Evolutionary conservation across 2,888 invertebrate genomes (phyloP), one percentile per base, ranked within the genome.

Genomic region (Paralinhomoeus sp.): DNA sequence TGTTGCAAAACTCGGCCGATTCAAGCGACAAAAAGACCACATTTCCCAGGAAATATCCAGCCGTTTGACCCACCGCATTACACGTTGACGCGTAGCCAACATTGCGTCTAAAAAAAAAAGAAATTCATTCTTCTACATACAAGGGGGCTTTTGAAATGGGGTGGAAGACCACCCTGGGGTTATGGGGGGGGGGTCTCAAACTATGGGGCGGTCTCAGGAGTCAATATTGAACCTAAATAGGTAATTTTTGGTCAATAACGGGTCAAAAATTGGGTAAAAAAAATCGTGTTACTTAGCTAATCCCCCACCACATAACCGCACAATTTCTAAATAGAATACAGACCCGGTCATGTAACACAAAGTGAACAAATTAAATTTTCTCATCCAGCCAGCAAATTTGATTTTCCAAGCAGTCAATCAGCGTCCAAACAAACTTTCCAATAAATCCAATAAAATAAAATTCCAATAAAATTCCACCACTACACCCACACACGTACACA

Each of bases 1-100:
- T 76, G 64, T 97, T 93, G 63, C 89, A 91, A 67, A 99, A 93
- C 55, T 81, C 80, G 24, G 81, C 73, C 1, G 93, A 93, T 66
- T 97, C 93, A 44, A 99, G 66, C 0, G 91, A 85, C 63, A 97
- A 74, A 63, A 99, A 97, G 15, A 91, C 71, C 1, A 91, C 85
- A 66, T 91, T 91, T 48, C 93, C 91, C 2, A 97, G 69, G 61
- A 93, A 91, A 64, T 80, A 91, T 0, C 97, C 93, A 34, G 87
- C 81, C 0, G 91, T 93, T 69, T 99, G 97, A 2, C 97, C 97
- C 0, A 97, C 85, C 54, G 83, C 82, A 62, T 99, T 99, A 62
- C 97, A 97, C 0, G 93, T 97, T 2, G 93, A 93, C 0, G 97
- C 93, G 69, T 93, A 87, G 2, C 84, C 87, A 3, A 97, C 87